Conservation (phyloP, 2,797 vertebrate genomes). For the Austrolebias charrua region DNA sequence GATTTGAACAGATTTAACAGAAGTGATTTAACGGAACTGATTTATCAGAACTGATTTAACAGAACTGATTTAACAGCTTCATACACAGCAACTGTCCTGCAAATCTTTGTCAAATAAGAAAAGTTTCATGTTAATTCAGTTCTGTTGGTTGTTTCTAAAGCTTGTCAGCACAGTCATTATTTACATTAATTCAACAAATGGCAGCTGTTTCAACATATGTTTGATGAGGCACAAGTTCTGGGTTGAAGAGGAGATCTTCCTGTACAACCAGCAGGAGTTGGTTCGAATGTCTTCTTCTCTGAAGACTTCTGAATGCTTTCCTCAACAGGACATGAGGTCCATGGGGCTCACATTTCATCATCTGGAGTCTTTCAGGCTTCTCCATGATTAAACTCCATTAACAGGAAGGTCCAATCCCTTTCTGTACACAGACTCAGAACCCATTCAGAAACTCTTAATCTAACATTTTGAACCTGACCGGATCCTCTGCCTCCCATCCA, state of each 20-base stretch:
- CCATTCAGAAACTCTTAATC: not conserved
- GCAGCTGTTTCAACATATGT: conserved; percentile 16
- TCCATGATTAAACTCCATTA: not conserved
- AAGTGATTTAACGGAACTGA: too few species aligned
- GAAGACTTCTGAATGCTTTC: not conserved
- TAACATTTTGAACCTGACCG: not conserved
- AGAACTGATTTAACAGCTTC: not conserved
- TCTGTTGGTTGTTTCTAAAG: conserved; percentile 25
- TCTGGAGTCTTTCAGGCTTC: too few species aligned
- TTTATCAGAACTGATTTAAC: too few species aligned
- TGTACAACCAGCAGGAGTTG: conserved; percentile 21
- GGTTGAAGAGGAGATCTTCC: conserved; percentile 41
- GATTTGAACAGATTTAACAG: too few species aligned
- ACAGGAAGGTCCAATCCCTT: too few species aligned
- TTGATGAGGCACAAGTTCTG: conserved; percentile 41
- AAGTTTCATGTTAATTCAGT: conserved; percentile 10
- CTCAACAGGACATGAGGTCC: not conserved
- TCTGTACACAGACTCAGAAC: not conserved
- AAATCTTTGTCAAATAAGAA: conserved; percentile 1
- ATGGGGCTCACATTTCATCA: too few species aligned
- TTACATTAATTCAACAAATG: conserved; percentile 39
- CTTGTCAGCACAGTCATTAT: conserved; percentile 32
- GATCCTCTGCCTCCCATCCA: too few species aligned
- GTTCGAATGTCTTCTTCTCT: conserved; percentile 44
- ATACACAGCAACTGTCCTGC: conserved; percentile 11